A percentile compares a stretch with the other conserved stretches of the same genome.
phyloP scores from a whole-genome alignment of 2,797 vertebrate genomes.

The Lerista edwardsae region DNA sequence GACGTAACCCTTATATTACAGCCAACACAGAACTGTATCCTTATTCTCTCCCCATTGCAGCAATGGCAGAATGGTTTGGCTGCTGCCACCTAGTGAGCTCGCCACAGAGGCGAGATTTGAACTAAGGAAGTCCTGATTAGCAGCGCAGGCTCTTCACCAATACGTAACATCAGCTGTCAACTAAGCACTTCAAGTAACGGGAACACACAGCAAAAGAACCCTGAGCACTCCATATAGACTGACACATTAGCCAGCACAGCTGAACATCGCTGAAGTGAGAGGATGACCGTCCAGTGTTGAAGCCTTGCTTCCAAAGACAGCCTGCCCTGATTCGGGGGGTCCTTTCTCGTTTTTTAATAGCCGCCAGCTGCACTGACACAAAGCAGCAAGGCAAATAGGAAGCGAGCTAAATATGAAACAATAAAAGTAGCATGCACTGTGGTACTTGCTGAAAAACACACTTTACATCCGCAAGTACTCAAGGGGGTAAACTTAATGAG shows the following conservation, averaged over 20 bases:
- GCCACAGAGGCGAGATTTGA: too few species aligned
- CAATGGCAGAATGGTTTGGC: too few species aligned
- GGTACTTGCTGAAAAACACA: slow-evolving; percentile 30
- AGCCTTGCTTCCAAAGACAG: not conserved
- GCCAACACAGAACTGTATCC: too few species aligned
- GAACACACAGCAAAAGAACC: not conserved
- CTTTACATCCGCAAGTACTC: slow-evolving; percentile 52
- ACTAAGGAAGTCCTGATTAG: too few species aligned
- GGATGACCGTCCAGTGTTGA: not conserved
- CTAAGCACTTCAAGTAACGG: not conserved
- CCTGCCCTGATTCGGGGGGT: not conserved
- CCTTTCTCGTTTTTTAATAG: slow-evolving; percentile 13
- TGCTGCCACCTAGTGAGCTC: too few species aligned
- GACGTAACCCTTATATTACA: too few species aligned
- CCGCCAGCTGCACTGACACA: slow-evolving; percentile 21
- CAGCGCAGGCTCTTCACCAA: too few species aligned
- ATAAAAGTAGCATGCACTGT: not conserved
- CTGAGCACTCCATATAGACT: not conserved
- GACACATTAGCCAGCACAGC: not conserved
- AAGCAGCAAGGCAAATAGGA: not conserved
- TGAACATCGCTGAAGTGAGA: too few species aligned
- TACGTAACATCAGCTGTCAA: too few species aligned
- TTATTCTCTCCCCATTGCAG: too few species aligned
- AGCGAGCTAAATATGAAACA: slow-evolving; percentile 1
- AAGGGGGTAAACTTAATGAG: slow-evolving; percentile 63